Base-by-base conservation (phyloP, 2,113 vertebrate genomes). In the Dolichotis patagonum region DNA sequence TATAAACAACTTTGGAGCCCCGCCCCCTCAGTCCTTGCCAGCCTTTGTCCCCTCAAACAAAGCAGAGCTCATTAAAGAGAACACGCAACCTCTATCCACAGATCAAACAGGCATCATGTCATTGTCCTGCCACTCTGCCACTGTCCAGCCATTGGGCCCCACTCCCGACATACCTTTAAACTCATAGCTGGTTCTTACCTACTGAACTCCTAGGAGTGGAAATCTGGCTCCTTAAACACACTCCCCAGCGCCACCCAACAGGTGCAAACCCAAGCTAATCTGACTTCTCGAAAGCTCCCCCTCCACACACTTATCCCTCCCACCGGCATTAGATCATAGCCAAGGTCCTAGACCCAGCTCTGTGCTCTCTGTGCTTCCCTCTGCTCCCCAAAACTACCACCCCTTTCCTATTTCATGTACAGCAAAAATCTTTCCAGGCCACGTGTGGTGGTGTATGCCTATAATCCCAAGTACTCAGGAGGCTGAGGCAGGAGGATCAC, bases 1-100 rank as follows among this genome's bases (percentile, higher is more conserved):
- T 78, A 80, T 67, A 88, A 85, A 97, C 83, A 96, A 84, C 46
- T 71, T 91, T 46, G 69, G 32, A 52, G 26, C 41, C 62, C 49
- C 83, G 9, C 6, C 3, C 30, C 43, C 38, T 60, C 22, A 17
- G 41, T 56, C 67, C 71, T 52, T 85, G 41, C 38, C 69, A 95
- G 56, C 22, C 13, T 43, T 71, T 75, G 67, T 95, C 43, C 54
- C 95, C 49, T 38, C 35, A 89, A 88, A 81, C 46, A 96, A 93
- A 93, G 49, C 35, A 95, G 43, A 12, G 24, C 41, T 92, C 88
- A 94, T 35, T 19, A 41, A 1, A 63, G 43, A 96, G 32, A 95
- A 90, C 89, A 92, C 20, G 67, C 6, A 92, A 82, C 77, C 35
- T 91, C 84, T 85, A 26, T 69, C 12, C 28, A 95, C 22, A 38